phyloP scores from a whole-genome alignment of 2,113 vertebrate genomes.

The Mustela lutreola region DNA sequence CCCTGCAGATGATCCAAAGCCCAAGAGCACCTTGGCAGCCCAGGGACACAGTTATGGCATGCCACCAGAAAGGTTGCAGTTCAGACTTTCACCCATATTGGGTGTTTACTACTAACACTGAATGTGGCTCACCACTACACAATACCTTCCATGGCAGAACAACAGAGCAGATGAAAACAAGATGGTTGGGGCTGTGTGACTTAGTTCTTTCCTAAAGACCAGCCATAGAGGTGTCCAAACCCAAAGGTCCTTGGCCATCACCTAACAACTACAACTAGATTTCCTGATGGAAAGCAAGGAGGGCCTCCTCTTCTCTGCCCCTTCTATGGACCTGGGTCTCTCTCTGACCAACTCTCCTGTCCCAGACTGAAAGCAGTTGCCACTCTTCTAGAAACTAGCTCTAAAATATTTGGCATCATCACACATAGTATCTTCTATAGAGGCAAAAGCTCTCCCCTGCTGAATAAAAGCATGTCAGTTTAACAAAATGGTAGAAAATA shows the following conservation, averaged over 20 bases:
- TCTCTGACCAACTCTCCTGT: not conserved
- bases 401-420: not conserved
- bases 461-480: not conserved
- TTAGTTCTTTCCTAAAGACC: not conserved
- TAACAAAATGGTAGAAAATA: not conserved
- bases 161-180: not conserved
- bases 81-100: not conserved
- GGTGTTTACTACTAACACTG: not conserved
- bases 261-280: not conserved
- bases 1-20: no score
- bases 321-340: not conserved
- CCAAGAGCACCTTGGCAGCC: rapidly evolving
- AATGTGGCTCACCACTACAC: not conserved
- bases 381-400: not conserved
- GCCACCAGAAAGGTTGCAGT: rapidly evolving
- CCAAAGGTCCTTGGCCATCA: not conserved
- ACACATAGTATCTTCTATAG: not conserved
- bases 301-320: no score
- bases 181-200: no score
- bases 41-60: not conserved
- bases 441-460: not conserved
- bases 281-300: not conserved
- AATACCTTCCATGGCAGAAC: not conserved
- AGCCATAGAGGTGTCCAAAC: not conserved
- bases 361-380: not conserved